Conservation (phyloP, 2,113 vertebrate species). For the Chaetura pelagica region DNA sequence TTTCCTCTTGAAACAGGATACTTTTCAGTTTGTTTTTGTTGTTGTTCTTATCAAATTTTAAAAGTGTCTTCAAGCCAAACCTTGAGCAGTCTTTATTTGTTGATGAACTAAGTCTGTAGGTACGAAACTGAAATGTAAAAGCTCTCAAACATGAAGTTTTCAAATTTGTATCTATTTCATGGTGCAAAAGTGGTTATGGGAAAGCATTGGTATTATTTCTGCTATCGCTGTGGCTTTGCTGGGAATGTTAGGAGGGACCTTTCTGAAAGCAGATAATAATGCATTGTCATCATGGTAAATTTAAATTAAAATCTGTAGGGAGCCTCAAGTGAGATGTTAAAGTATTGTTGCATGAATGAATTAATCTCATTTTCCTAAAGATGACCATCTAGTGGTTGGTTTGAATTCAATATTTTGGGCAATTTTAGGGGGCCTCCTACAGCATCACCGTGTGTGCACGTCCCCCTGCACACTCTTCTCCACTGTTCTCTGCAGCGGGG, state of each 20-base stretch:
- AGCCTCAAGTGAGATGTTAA: background rate
- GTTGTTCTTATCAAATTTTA: background rate
- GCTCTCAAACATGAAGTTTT: background rate
- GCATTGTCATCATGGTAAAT: background rate
- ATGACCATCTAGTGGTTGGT: background rate
- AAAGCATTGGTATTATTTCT: background rate
- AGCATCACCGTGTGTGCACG: accelerated
- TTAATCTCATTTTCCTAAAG: background rate
- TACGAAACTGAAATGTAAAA: background rate
- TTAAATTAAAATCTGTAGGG: background rate
- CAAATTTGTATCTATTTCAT: background rate
- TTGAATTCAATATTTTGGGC: accelerated
- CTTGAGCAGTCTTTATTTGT: background rate
- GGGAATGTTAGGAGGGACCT: background rate
- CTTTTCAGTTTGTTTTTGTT: background rate
- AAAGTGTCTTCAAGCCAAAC: background rate
- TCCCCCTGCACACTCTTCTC: accelerated
- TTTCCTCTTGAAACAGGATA: background rate
- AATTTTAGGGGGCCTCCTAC: background rate
- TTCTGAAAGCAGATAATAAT: background rate
- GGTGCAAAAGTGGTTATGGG: background rate
- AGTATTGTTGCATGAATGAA: background rate
- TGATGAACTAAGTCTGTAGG: background rate
- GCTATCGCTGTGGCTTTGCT: background rate
- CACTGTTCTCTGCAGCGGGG: accelerated